Evolutionary conservation across 2,797 vertebrate species (phyloP), one percentile per base, ranked within the genome.

Genomic region (Babyrousa celebensis): DNA sequence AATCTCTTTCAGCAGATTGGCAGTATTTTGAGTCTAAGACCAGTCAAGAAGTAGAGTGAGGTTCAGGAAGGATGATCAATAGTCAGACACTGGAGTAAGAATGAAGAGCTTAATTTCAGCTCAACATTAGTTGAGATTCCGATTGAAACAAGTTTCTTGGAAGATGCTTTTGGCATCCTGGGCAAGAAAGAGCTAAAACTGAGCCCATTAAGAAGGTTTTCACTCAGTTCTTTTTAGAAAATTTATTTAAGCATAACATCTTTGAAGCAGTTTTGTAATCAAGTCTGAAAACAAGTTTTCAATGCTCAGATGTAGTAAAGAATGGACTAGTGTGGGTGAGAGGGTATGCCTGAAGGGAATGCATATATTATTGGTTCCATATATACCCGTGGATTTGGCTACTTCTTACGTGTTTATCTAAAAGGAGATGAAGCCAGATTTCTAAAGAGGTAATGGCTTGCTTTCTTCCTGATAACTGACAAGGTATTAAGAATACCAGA

Each of bases 191-290:
- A 89, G 14, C 58, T 75, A 40, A 85, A 72, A 82, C 71, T 48
- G 63, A 84, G 32, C 52, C 14, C 32, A 1, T n/a, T 78, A 60
- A 70, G 54, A 72, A 91, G 2, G 5, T 74, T 87, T 94, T 90
- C 48, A 70, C 63, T 93, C 12, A 74, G 10, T 62, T 80, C 27
- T 86, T 86, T 85, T 54, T 32, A 95, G 85, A 90, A 17, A 85
- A 36, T 54, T 89, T 93, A 79, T 91, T 21, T 87, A 89, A 85
- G 52, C 79, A 74, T 43, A n/a, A 91, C 91, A 78, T 85, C 58
- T 93, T 74, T 74, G 15, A 85, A 93, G 60, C 11, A 74, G 86
- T 70, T 92, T 89, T 96, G n/a, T 91, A 89, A 95, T 91, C 36
- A 83, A 82, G 65, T 79, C 84, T 83, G 72, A 83, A 86, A 68